These are phyloP conservation scores for Nyctalus aviator DNA, from an alignment of 2,797 vertebrate species.

Conservation along the genomic window DNA sequence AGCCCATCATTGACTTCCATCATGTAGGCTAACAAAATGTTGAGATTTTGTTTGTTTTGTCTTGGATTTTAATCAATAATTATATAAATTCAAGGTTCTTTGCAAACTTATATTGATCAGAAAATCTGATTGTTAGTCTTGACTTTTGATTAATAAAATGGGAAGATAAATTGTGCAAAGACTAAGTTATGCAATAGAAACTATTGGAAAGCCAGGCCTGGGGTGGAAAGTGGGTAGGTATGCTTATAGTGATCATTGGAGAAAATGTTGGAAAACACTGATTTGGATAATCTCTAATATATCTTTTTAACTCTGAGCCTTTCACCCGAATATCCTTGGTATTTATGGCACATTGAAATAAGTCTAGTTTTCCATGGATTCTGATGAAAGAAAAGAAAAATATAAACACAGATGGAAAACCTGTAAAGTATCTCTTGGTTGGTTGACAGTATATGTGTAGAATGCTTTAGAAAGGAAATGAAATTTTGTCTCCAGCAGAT, in stretches of 20 bases:
- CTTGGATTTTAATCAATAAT: background rate
- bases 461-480: conserved; percentile 69
- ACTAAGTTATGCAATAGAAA: background rate
- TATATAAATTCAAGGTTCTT: background rate
- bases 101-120: background rate
- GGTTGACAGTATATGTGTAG: conserved; percentile 65
- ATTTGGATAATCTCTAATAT: conserved; percentile 47
- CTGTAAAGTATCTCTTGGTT: conserved; percentile 55
- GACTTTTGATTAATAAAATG: conserved; percentile 5
- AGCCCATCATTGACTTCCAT: background rate
- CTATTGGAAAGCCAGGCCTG: conserved; percentile 1
- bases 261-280: conserved; percentile 34
- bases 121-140: conserved; percentile 6
- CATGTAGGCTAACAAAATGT: background rate
- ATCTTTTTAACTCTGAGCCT: conserved; percentile 34
- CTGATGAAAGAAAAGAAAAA: conserved; percentile 52
- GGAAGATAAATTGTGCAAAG: background rate
- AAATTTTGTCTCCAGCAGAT: conserved; percentile 61
- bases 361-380: conserved; percentile 51
- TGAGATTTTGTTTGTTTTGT: conserved; percentile 14
- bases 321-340: conserved; percentile 35
- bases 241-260: background rate
- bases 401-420: conserved; percentile 67
- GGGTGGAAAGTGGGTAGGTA: background rate
- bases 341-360: conserved; percentile 44